A percentile compares a stretch with the other conserved stretches of the same genome.
phyloP scores from a whole-genome alignment of 2,113 vertebrate species.

The Tinamus guttatus region DNA sequence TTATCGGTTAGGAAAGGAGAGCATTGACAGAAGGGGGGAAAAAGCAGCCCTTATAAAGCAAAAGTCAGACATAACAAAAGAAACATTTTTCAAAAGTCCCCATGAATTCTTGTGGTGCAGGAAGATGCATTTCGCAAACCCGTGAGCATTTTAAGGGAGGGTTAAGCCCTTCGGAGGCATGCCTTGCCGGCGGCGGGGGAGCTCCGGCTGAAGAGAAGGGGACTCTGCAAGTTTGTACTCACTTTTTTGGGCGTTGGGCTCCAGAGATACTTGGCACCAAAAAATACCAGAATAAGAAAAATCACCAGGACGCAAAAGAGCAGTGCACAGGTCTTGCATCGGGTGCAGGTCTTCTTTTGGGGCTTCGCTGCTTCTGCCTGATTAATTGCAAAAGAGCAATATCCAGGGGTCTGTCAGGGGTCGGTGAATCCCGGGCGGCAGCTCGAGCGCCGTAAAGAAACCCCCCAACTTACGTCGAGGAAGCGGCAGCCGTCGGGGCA shows the following conservation, averaged over 20 bases:
- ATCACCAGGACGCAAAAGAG: constrained; percentile 66
- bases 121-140: constrained; percentile 11
- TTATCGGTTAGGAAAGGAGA: constrained; percentile 42
- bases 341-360: constrained; percentile 63
- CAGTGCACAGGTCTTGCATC: constrained; percentile 75
- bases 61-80: constrained; percentile 57
- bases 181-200: too few species aligned
- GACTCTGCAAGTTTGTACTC: constrained; percentile 46
- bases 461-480: constrained; percentile 74
- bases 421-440: not conserved
- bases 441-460: not conserved
- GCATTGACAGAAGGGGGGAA: not conserved
- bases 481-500: constrained; percentile 64
- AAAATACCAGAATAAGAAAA: constrained; percentile 73
- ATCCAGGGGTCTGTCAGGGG: not conserved
- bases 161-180: not conserved
- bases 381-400: not conserved
- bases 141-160: constrained; percentile 10
- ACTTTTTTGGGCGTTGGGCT: constrained; percentile 77
- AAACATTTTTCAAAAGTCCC: constrained; percentile 32
- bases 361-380: constrained; percentile 77
- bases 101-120: not conserved
- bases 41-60: not conserved
- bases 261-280: constrained; percentile 77
- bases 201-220: not conserved